Evolutionary conservation across 2,797 vertebrate species (phyloP).

Genomic region (Bradypus variegatus): DNA sequence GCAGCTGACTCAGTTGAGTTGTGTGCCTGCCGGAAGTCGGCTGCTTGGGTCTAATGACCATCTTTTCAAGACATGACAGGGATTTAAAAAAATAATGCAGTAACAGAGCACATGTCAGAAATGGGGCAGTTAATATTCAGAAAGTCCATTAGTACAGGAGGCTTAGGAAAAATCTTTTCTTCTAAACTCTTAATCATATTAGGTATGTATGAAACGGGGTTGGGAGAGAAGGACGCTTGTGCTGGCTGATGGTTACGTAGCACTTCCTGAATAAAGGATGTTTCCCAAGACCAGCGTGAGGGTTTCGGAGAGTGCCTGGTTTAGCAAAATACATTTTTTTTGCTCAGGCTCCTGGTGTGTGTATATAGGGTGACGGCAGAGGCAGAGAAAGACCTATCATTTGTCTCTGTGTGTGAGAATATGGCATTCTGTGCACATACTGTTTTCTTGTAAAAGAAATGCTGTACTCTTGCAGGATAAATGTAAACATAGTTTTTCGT

Average conservation of each 20-base stretch:
- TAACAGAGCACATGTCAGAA: slow-evolving; percentile 41
- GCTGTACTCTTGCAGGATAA: no score
- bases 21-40: background rate
- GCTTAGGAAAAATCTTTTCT: background rate
- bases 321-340: background rate
- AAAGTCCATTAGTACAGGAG: background rate
- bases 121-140: slow-evolving; percentile 4
- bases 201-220: background rate
- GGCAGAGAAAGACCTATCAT: background rate
- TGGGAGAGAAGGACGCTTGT: background rate
- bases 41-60: background rate
- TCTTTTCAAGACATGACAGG: background rate
- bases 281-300: background rate
- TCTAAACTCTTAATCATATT: slow-evolving; percentile 8
- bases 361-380: no score
- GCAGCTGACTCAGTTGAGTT: background rate
- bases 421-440: no score
- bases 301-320: background rate
- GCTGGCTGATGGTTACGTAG: background rate
- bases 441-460: background rate
- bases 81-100: background rate
- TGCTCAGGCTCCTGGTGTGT: background rate
- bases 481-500: background rate
- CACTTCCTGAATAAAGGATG: background rate
- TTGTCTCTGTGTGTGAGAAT: background rate